These are phyloP conservation scores for Pituophis catenifer DNA, from an alignment of 2,113 vertebrate genomes.

Conservation along the genomic window DNA sequence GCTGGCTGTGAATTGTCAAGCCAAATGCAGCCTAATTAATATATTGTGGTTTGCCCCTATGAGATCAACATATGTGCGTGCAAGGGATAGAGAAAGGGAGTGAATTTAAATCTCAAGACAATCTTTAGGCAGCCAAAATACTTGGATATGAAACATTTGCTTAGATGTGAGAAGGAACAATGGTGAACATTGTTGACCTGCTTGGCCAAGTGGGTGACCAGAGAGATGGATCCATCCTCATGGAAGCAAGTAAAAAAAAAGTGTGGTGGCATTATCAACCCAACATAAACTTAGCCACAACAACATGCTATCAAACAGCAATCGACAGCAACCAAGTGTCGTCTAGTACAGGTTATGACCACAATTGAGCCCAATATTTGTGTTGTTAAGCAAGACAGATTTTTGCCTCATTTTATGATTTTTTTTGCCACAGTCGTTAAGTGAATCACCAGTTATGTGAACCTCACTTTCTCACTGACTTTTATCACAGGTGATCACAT, in stretches of 20 bases:
- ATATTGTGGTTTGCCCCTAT: constrained; percentile 7
- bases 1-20: not conserved
- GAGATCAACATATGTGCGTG: constrained; percentile 2
- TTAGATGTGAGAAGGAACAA: not conserved
- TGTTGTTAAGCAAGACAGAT: not conserved
- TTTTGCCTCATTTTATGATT: not conserved
- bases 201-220: not conserved
- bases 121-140: not conserved
- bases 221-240: not conserved
- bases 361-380: not conserved
- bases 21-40: not conserved
- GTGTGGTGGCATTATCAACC: not conserved
- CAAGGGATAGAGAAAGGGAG: not conserved
- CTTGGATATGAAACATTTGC: not conserved
- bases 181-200: not conserved
- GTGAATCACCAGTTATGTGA: not conserved
- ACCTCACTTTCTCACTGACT: not conserved
- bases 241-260: not conserved
- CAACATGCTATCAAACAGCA: not conserved
- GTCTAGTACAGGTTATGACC: not conserved
- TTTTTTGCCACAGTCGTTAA: not conserved
- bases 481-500: not conserved
- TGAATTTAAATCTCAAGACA: not conserved
- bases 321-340: not conserved
- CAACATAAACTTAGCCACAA: not conserved